Conservation (phyloP, 2,888 invertebrate species). For the Acholoe squamosa region DNA sequence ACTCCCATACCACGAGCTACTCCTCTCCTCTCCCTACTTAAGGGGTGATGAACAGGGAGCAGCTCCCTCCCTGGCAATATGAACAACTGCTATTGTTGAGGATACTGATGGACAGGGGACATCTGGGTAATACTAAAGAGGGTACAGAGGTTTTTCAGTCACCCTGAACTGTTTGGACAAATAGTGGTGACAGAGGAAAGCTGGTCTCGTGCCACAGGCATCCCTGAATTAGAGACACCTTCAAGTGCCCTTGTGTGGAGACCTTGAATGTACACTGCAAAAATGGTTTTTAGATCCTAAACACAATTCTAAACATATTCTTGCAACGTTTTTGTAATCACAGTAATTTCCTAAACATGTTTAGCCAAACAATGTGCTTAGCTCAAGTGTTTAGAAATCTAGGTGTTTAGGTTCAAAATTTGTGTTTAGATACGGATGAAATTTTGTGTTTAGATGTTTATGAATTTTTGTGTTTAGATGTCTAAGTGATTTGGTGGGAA, state of each 20-base stretch:
- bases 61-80: neutral
- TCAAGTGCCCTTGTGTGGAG: neutral
- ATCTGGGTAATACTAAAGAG: neutral
- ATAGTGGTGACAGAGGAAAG: neutral
- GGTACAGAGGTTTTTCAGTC: neutral
- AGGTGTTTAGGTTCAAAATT: too few relatives aligned
- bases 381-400: too few relatives aligned
- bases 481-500: too few relatives aligned
- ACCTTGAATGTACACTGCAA: too few relatives aligned
- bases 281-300: too few relatives aligned
- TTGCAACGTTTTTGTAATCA: too few relatives aligned
- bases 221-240: neutral
- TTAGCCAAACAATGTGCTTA: too few relatives aligned
- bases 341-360: too few relatives aligned
- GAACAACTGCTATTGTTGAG: neutral
- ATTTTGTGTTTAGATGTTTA: too few relatives aligned
- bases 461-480: too few relatives aligned
- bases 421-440: too few relatives aligned
- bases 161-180: neutral
- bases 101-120: neutral
- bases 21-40: conserved; percentile 5
- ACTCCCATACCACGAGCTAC: neutral
- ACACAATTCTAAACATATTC: too few relatives aligned
- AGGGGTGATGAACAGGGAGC: neutral
- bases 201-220: neutral